Evolutionary conservation across 2,797 vertebrate species (phyloP).

Genomic region (Austrolebias charrua): DNA sequence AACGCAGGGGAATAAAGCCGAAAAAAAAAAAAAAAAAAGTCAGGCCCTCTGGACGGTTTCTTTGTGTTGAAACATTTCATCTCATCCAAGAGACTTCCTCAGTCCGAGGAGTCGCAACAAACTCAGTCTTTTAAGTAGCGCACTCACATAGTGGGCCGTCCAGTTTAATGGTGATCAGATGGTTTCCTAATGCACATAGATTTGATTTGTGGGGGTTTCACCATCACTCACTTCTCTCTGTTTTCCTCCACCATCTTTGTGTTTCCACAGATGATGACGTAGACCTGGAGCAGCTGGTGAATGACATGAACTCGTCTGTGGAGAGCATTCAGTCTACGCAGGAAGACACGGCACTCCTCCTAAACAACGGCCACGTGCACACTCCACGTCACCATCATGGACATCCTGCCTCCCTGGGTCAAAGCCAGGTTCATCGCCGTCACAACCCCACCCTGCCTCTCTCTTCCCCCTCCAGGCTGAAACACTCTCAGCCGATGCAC

Average conservation of each 20-base stretch:
- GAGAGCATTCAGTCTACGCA: slow-evolving; percentile 87
- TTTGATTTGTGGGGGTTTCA: too few species aligned
- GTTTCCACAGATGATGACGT: slow-evolving; percentile 88
- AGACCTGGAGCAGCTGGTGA: slow-evolving; percentile 93
- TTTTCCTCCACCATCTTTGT: background rate
- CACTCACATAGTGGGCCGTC: too few species aligned
- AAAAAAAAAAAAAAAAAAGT: too few species aligned
- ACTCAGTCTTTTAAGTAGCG: too few species aligned
- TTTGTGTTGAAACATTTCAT: too few species aligned
- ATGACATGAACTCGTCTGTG: slow-evolving; percentile 92
- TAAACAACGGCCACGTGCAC: slow-evolving; percentile 79
- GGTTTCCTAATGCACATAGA: too few species aligned
- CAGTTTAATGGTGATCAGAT: too few species aligned
- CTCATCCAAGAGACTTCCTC: too few species aligned
- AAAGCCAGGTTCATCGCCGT: slow-evolving; percentile 61
- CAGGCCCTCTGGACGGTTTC: too few species aligned
- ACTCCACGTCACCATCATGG: slow-evolving; percentile 39
- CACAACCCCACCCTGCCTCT: slow-evolving; percentile 56
- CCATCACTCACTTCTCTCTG: background rate
- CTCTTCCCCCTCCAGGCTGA: slow-evolving; percentile 64
- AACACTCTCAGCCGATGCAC: slow-evolving; percentile 92
- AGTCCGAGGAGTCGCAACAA: too few species aligned
- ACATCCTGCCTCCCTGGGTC: slow-evolving; percentile 46
- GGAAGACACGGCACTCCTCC: slow-evolving; percentile 85
- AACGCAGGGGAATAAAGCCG: too few species aligned